A percentile compares a stretch with the other conserved stretches of the same genome.
Conservation (phyloP, 2,888 invertebrate genomes). For the Margaritifera margaritifera region DNA sequence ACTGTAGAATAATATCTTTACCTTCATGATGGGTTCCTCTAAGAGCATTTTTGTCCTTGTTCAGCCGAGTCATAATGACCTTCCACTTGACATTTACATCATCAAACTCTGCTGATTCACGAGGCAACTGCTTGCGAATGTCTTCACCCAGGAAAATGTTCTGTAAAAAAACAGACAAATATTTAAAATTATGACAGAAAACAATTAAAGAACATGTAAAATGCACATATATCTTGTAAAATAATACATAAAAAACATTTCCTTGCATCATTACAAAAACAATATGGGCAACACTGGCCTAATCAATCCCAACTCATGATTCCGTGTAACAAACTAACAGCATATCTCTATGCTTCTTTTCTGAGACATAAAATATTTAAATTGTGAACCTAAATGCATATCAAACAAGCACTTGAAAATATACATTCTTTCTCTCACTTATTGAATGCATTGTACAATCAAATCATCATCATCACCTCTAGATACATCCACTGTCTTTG, state of each 20-base stretch:
- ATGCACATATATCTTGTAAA: neutral
- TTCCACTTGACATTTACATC: slow-evolving; percentile 83
- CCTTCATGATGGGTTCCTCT: slow-evolving; percentile 72
- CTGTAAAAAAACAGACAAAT: slow-evolving; percentile 66
- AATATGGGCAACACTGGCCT: neutral
- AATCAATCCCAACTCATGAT: neutral
- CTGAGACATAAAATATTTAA: no score
- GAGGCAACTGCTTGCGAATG: slow-evolving; percentile 86
- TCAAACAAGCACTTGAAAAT: no score
- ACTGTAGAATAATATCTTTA: slow-evolving; percentile 19
- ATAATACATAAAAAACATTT: neutral
- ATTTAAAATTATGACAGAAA: neutral
- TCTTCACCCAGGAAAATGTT: slow-evolving; percentile 92
- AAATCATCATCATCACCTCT: slow-evolving; percentile 75
- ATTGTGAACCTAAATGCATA: no score
- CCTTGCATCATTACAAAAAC: neutral
- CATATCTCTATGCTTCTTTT: no score
- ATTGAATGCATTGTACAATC: neutral
- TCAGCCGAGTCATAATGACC: slow-evolving; percentile 77
- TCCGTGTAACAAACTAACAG: no score
- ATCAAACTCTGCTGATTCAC: slow-evolving; percentile 81
- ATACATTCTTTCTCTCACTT: no score
- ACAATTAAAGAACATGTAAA: neutral
- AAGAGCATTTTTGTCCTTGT: slow-evolving; percentile 72
- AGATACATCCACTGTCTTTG: slow-evolving; percentile 90